Evolutionary conservation across 1,140 invertebrate species (phyloP), one percentile per base, ranked within the genome.

Genomic region (Drosophila jambulina): DNA sequence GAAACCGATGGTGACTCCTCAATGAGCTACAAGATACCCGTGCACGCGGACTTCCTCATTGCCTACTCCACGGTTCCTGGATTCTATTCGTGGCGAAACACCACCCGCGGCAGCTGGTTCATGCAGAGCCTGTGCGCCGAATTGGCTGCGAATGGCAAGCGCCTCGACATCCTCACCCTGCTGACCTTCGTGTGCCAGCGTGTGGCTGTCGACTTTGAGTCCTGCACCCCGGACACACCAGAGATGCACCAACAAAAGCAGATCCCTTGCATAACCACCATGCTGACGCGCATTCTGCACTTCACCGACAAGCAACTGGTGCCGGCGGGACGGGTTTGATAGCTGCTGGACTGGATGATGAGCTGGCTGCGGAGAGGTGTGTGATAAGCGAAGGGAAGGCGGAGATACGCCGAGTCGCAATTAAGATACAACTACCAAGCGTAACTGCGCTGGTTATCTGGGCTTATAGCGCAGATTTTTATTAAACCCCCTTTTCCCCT

Each of bases 51-150:
- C 93, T 98, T 99, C 92, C 93, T 99, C 15, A 97, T 99, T 82
- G 97, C 96, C 15, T 99, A 98, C 92, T 98, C 98, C 6, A 99
- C 98, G 23, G 96, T 99, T 56, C 96, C 98, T 84, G 98, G 97
- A 56, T 97, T 95, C 93, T 99, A 96, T 93, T 99, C 98, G 1
- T 99, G 98, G 98, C 95, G 98, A 49, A 99, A 99, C 90, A 98
- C 97, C n/a, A 97, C 96, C 8, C 94, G 95, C 17, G 97, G 98
- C 13, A 99, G 98, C 1, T 99, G 98, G 98, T 99, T 99, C 88
- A 97, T 99, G 93, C 98, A 99, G 94, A 96, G 98, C 2, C 93
- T 99, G 2, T 97, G 96, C 87, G 93, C 95, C n/a, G 97, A 98
- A 76, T 91, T 99, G n/a, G 93, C 95, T 23, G 95, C 95, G 51